Base-by-base conservation (phyloP, 2,113 vertebrate species). In the Rhizomys pruinosus region DNA sequence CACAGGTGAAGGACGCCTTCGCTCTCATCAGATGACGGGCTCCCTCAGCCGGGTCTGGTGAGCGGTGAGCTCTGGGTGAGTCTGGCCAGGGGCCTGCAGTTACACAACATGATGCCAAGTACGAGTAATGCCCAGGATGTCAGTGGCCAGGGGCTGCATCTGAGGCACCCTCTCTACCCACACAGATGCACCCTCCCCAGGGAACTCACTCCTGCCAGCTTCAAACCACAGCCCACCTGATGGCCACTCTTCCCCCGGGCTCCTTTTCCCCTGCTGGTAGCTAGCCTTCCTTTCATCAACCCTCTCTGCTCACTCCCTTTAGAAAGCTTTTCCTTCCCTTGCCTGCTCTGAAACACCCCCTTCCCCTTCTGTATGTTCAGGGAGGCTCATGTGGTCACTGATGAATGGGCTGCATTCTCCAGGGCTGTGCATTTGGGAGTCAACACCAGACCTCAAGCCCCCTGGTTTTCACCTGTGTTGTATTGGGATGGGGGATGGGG, bases 401-500 rank as follows among this genome's bases (percentile, higher is more conserved):
- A 44, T 16, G 44, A 16, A 12, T 37, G 27, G 13, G 20, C 4
- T 44, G 47, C 61, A 44, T 23, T 68, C 32, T 44, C 61, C 80
- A 39, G 63, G 3, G 25, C 52, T 39, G 5, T 23, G 34, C 66
- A 64, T 10, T 0, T n/a, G 0, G 3, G 12, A 8, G 73, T 52
- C 73, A 55, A 0, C 12, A 39, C 27, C 72, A n/a, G 5, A 9
- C 8, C 2, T 52, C 12, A 6, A 19, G 2, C 52, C 52, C 47
- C 42, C 34, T 63, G 79, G 37, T 55, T 42, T 6, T 0, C 68
- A 71, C n/a, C 13, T 6, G 17, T 57, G n/a, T 15, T n/a, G 0
- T 0, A 2, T 6, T 22, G 39, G 44, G 11, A 4, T 2, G 13
- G 34, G 78, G 76, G 13, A 0, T 37, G 17, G 29, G 37, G 0